Evolutionary conservation across 2,888 invertebrate genomes (phyloP).

Genomic region (Mellilla xanthometata): DNA sequence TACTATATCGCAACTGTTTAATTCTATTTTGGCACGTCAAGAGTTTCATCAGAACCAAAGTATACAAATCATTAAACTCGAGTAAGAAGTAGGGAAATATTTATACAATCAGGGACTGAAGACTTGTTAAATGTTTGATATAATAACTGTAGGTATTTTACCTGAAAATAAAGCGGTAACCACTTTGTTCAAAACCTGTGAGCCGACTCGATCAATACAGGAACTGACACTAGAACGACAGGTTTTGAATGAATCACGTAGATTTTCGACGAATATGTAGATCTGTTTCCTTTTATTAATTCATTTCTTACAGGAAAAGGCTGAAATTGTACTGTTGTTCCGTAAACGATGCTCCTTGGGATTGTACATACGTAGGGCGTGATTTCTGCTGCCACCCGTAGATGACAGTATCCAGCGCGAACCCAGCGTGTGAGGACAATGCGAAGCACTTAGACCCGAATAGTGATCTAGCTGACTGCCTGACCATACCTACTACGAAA

Average conservation of each 20-base stretch:
- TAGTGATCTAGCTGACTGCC: conserved; percentile 56
- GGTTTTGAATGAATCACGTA: conserved; percentile 79
- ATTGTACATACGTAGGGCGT: conserved; percentile 60
- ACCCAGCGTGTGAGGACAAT: conserved; percentile 28
- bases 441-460: conserved; percentile 41
- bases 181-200: conserved; percentile 79
- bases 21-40: conserved; percentile 82
- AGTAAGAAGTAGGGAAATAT: conserved; percentile 82
- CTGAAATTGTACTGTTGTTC: conserved; percentile 60
- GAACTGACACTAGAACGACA: conserved; percentile 73
- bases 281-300: conserved; percentile 53
- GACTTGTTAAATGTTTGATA: conserved; percentile 82
- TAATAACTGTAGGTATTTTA: conserved; percentile 81
- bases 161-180: conserved; percentile 74
- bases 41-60: conserved; percentile 82
- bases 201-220: conserved; percentile 70
- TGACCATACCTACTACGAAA: conserved; percentile 39
- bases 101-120: conserved; percentile 82
- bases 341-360: conserved; percentile 53
- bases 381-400: conserved; percentile 41
- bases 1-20: conserved; percentile 82
- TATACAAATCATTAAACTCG: conserved; percentile 82
- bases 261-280: conserved; percentile 68
- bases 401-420: conserved; percentile 41
- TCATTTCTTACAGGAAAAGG: conserved; percentile 56